Conservation (phyloP, 2,888 invertebrate genomes). For the Congeria kusceri region DNA sequence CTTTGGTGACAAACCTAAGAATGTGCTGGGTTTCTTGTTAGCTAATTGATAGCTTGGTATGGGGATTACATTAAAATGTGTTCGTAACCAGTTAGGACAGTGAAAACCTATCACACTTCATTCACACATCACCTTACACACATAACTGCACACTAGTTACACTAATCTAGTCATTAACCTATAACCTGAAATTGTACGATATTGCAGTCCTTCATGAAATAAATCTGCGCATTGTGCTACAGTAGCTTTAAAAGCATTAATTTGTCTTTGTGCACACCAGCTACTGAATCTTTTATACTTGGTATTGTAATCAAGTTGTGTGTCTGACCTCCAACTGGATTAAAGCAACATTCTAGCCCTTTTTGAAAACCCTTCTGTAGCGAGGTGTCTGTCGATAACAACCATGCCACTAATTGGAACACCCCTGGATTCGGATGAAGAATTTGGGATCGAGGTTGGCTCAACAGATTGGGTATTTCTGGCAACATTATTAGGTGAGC, state of each 20-base stretch:
- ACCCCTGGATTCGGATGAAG: slow-evolving; percentile 43
- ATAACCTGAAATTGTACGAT: slow-evolving; percentile 33
- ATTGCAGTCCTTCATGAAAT: slow-evolving; percentile 20
- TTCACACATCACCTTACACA: too few relatives aligned
- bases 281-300: slow-evolving; percentile 26
- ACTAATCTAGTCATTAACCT: slow-evolving; percentile 16
- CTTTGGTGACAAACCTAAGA: too few relatives aligned
- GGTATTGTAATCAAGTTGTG: slow-evolving; percentile 34
- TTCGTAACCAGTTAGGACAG: too few relatives aligned
- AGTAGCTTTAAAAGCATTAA: slow-evolving; percentile 29
- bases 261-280: slow-evolving; percentile 31
- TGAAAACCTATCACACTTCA: too few relatives aligned
- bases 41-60: too few relatives aligned
- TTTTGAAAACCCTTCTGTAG: slow-evolving; percentile 42
- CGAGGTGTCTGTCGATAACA: slow-evolving; percentile 46
- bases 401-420: slow-evolving; percentile 49
- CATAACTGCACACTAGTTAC: too few relatives aligned
- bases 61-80: too few relatives aligned
- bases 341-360: slow-evolving; percentile 33
- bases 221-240: slow-evolving; percentile 23
- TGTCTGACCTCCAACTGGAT: slow-evolving; percentile 34
- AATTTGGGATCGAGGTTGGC: slow-evolving; percentile 43
- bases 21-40: too few relatives aligned
- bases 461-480: slow-evolving; percentile 19
- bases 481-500: slow-evolving; percentile 39